Evolutionary conservation across 2,113 vertebrate species (phyloP), one percentile per base, ranked within the genome.

Genomic region (Zosterops borbonicus): DNA sequence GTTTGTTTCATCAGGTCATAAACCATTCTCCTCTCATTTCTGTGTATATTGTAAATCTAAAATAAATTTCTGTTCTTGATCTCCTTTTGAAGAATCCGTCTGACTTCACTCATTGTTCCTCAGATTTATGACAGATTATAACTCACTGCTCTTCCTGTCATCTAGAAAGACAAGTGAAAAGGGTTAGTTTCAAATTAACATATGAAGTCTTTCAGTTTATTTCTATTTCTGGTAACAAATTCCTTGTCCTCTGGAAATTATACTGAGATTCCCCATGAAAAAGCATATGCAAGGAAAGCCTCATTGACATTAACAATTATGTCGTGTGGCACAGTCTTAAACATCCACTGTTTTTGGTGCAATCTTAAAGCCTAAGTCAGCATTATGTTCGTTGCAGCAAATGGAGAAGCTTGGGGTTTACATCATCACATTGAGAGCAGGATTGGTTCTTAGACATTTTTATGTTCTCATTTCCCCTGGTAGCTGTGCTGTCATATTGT

Each of bases 81-180:
- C 15, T 85, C 33, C 25, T 25, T 84, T 79, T 82, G 42, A 89
- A 94, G 70, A 90, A 63, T 73, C 31, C 21, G 17, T 68, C 52
- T 85, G 70, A 92, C 29, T 87, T 92, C 53, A 59, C 28, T 85
- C 7, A 5, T 52, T 9, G 3, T 63, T 89, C 31, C 33, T 88
- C 56, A 82, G 83, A 78, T 92, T 95, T 88, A 75, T 83, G 88
- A 87, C 62, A 74, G 55, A 71, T 78, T 81, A 68, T 92, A 70
- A 89, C 29, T 91, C 84, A 90, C 37, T 65, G 15, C 29, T 92
- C 47, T 69, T 70, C n/a, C 41, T 96, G 89, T 88, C 84, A 84
- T 79, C 55, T 87, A 86, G 29, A 56, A 87, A 84, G 77, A 94
- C 35, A 89, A 73, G 49, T 49, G 55, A 79, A 94, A 96, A 96